phyloP scores from a whole-genome alignment of 2,797 vertebrate species.

The Girardinus metallicus region DNA sequence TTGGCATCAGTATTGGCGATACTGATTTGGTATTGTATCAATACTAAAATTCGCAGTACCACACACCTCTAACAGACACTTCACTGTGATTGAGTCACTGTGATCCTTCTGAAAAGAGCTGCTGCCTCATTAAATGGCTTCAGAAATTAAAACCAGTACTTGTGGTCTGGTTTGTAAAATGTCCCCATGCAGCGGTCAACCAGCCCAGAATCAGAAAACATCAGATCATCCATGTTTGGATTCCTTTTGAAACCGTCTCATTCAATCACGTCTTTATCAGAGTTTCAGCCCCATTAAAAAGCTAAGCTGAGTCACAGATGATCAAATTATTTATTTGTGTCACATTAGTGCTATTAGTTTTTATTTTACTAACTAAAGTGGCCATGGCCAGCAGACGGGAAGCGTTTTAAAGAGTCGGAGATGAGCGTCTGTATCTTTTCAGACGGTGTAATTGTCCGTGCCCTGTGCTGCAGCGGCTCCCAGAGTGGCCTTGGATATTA shows the following conservation, averaged over 20 bases:
- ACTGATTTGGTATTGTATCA: too few species aligned
- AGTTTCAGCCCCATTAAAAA: constrained; percentile 8
- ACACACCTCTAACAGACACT: neutral
- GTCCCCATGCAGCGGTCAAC: neutral
- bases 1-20: too few species aligned
- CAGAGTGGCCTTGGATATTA: constrained; percentile 33
- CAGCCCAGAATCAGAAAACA: neutral
- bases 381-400: constrained; percentile 33
- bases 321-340: constrained; percentile 24
- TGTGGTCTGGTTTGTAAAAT: neutral
- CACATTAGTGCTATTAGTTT: constrained; percentile 29
- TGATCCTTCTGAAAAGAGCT: neutral
- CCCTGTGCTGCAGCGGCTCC: constrained; percentile 26
- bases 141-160: neutral
- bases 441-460: constrained; percentile 43
- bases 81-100: neutral
- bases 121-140: neutral
- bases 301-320: constrained; percentile 27
- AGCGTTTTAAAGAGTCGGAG: constrained; percentile 3
- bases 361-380: constrained; percentile 55
- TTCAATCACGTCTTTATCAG: neutral
- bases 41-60: too few species aligned
- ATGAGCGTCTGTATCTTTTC: constrained; percentile 17
- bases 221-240: neutral
- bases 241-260: neutral